Conservation (phyloP, 2,113 vertebrate genomes). For the Pterocles gutturalis region DNA sequence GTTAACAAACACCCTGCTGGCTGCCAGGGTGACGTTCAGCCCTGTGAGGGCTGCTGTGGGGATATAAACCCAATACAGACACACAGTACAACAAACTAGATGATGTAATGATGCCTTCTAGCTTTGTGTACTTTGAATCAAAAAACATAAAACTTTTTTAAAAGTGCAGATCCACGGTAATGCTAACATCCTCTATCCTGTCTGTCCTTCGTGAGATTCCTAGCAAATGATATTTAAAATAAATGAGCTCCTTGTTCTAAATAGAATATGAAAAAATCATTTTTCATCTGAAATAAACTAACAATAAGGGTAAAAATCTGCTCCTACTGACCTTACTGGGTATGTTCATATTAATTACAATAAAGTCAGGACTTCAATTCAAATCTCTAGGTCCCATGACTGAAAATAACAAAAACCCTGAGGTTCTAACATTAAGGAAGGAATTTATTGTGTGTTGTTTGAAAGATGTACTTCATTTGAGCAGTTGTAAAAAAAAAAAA, state of each 20-base stretch:
- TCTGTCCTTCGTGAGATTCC: not conserved
- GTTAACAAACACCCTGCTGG: too few species aligned
- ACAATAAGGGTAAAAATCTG: not conserved
- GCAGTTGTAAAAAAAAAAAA: not conserved
- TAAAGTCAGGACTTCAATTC: not conserved
- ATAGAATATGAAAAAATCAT: not conserved
- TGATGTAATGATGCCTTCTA: not conserved
- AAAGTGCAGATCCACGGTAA: not conserved
- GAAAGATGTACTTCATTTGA: not conserved
- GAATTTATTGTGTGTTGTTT: not conserved
- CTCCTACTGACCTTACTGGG: not conserved
- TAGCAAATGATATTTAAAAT: not conserved
- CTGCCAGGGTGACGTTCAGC: too few species aligned
- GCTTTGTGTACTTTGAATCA: not conserved
- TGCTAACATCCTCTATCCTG: not conserved
- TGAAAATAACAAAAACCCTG: not conserved
- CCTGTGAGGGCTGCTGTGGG: too few species aligned
- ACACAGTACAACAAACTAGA: not conserved
- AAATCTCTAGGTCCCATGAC: not conserved
- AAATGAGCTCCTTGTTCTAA: not conserved
- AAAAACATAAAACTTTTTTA: not conserved
- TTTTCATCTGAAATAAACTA: not conserved
- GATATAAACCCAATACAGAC: too few species aligned
- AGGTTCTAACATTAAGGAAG: not conserved
- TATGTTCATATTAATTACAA: not conserved